Evolutionary conservation across 2,113 vertebrate genomes (phyloP), one percentile per base, ranked within the genome.

Genomic region (Triplophysa siluroides): DNA sequence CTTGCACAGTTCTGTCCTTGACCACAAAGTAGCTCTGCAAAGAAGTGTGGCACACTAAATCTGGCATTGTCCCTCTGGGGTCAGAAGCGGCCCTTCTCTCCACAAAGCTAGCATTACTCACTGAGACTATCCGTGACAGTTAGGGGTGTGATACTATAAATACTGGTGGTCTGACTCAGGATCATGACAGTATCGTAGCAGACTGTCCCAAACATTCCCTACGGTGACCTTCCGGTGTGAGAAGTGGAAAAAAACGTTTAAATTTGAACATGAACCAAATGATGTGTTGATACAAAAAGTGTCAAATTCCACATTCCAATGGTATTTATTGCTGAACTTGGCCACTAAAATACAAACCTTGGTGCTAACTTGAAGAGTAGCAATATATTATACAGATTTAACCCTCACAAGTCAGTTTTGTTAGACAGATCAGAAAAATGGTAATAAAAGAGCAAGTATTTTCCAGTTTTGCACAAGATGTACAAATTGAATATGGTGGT

Each of bases 151-250:
- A 82, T 76, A 71, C 65, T 82, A 76, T 81, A 60, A 71, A 75
- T 62, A 60, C 38, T 74, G 78, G 65, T 13, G 6, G 65, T 84
- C 77, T 79, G 81, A 79, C 56, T 83, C 77, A 79, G 71, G 64
- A 66, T 33, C 38, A 75, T 63, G 21, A n/a, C 33, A 54, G 43
- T 52, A 73, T 63, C n/a, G 19, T 47, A 50, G 54, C 78, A 76
- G 63, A 50, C 23, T 67, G 79, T 75, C 63, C 72, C 63, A 81
- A 80, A 74, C 50, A 65, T 23, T 61, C 45, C 78, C 62, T 33
- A 21, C 41, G 61, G 54, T 75, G 64, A 58, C 71, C 73, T 74
- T 61, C 50, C 33, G 45, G 52, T 38, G 23, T 58, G 54, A 21
- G 52, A 8, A 62, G 38, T 61, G 14, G 8, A 23, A 41, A n/a